Evolutionary conservation across 1,140 invertebrate species (phyloP), one percentile per base, ranked within the genome.

Genomic region (Meloidogyne chitwoodi): DNA sequence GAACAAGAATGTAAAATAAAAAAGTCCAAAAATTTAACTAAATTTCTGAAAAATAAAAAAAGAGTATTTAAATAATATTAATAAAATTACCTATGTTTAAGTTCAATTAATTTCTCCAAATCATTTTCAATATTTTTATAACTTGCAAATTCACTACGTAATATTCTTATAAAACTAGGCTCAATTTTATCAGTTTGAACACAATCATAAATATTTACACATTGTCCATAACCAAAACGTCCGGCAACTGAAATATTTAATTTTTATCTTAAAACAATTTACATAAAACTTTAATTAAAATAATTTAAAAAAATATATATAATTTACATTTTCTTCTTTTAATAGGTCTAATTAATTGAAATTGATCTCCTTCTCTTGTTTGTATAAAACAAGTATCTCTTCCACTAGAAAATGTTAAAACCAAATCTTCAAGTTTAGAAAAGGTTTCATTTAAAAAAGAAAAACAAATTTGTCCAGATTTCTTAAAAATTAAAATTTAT

Each of bases 191-290:
- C 29, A 29, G 61, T 19, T 11, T 56, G 71, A 14, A 68, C 6
- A 26, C 27, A 38, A n/a, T 74, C 71, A 16, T n/a, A 3, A 41
- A 74, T 56, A 41, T 74, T 56, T 26, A 70, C 19, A 10, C 3
- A 34, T n/a, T 74, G 64, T 19, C 71, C 71, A 56, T 74, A 74
- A 16, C 71, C 71, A 68, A 74, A 74, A 38, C 71, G 71, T 3
- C 71, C 71, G 16, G 22, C 71, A 38, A 44, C 71, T 74, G 8
- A 70, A 68, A 26, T 62, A 3, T 72, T 24, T 34, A 24, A 10
- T 6, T 16, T 16, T 2, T 48, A 2, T 56, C n/a, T 56, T n/a
- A n/a, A n/a, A n/a, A n/a, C n/a, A n/a, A n/a, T n/a, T n/a, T n/a
- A n/a, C n/a, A n/a, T n/a, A n/a, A 31, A 31, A 66, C n/a, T 66